These are phyloP conservation scores for Hippocampus barbouri DNA, from an alignment of 2,113 vertebrate species.

Conservation along the genomic window DNA sequence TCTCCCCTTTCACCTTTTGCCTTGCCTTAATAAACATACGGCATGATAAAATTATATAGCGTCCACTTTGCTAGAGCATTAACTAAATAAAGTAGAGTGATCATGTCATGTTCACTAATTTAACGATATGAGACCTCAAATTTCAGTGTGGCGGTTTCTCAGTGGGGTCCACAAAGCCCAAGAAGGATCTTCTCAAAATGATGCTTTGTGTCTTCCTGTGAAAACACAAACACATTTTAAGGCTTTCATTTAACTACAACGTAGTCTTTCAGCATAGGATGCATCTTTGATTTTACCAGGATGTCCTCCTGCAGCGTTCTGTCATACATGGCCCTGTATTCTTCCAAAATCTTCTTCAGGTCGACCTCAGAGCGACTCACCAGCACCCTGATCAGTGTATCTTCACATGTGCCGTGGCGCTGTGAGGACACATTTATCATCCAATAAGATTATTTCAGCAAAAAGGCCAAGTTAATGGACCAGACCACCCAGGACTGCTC, in stretches of 20 bases:
- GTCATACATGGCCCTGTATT: slow-evolving; percentile 75
- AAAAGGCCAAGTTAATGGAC: background rate
- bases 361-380: slow-evolving; percentile 89
- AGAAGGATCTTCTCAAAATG: slow-evolving; percentile 82
- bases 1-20: background rate
- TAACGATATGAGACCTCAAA: background rate
- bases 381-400: slow-evolving; percentile 79
- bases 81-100: background rate
- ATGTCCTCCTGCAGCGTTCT: slow-evolving; percentile 75
- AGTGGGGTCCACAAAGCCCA: slow-evolving; percentile 74
- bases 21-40: background rate
- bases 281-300: slow-evolving; percentile 58
- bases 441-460: background rate
- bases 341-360: slow-evolving; percentile 81
- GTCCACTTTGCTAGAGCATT: background rate
- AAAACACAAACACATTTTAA: slow-evolving; percentile 13
- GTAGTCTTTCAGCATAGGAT: background rate
- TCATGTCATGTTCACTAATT: background rate
- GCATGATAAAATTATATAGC: background rate
- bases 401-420: slow-evolving; percentile 75
- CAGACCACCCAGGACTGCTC: background rate
- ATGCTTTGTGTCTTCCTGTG: slow-evolving; percentile 84
- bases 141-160: slow-evolving; percentile 12
- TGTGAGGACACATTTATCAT: slow-evolving; percentile 24
- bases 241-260: background rate